These are phyloP conservation scores for Enteromius argenteus DNA, from an alignment of 2,797 vertebrate genomes.

Conservation along the genomic window DNA sequence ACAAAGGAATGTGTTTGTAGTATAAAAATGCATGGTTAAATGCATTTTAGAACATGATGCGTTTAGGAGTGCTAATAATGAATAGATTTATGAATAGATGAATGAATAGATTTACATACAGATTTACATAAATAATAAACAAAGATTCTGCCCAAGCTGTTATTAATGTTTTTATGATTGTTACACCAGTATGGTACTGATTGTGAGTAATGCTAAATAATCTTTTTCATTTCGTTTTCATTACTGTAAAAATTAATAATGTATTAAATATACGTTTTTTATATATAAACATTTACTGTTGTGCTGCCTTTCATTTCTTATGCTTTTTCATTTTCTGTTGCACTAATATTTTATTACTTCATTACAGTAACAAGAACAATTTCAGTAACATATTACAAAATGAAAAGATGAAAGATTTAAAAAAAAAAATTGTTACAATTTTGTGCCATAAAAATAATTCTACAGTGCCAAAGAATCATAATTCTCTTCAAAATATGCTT, in stretches of 20 bases:
- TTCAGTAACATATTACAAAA: neutral
- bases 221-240: neutral
- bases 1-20: constrained; percentile 70
- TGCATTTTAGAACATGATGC: constrained; percentile 55
- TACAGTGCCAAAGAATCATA: neutral
- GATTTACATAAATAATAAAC: constrained; percentile 5
- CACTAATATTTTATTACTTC: neutral
- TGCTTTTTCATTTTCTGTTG: neutral
- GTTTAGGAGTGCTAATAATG: neutral
- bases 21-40: constrained; percentile 59
- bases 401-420: neutral
- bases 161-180: neutral
- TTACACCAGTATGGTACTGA: neutral
- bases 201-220: neutral
- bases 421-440: neutral
- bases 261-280: neutral
- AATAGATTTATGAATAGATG: neutral
- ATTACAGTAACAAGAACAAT: neutral
- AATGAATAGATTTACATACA: neutral
- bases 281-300: neutral
- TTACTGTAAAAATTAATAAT: constrained; percentile 8
- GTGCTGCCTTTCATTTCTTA: neutral
- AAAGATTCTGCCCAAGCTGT: neutral
- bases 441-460: neutral
- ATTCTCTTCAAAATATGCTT: neutral